Percentiles rank a stretch among this genome's conserved stretches.
Conservation (phyloP, 2,888 invertebrate genomes). For the Lordiphosa andalusiaca region DNA sequence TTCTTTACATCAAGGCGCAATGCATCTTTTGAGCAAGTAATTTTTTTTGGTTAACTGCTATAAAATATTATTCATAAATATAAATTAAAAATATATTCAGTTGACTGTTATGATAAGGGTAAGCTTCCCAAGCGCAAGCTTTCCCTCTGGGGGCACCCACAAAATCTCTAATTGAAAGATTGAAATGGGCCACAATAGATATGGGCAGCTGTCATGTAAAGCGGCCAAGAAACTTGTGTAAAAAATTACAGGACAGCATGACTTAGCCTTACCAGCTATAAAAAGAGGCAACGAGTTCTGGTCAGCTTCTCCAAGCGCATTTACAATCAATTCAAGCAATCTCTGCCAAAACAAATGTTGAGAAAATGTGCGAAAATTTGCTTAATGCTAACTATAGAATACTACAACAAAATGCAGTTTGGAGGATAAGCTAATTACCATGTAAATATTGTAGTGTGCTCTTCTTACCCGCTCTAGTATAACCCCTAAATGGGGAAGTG, state of each 20-base stretch:
- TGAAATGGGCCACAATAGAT: conserved; percentile 17
- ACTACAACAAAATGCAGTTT: conserved; percentile 18
- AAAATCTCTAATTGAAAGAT: conserved; percentile 11
- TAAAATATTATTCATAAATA: too few relatives aligned
- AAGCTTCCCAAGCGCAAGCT: too few relatives aligned
- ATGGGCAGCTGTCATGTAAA: conserved; percentile 11
- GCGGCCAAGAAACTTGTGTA: too few relatives aligned
- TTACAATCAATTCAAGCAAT: conserved; percentile 1
- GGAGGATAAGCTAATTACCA: conserved; percentile 57
- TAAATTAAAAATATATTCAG: too few relatives aligned
- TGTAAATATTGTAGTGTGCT: conserved; percentile 22
- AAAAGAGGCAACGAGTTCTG: conserved; percentile 1
- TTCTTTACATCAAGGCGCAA: too few relatives aligned
- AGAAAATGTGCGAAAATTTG: conserved; percentile 35
- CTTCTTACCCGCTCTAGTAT: conserved; percentile 21
- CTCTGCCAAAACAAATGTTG: conserved; percentile 17
- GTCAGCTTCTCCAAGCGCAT: conserved; percentile 20
- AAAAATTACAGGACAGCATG: too few relatives aligned
- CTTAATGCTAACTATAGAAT: conserved; percentile 37
- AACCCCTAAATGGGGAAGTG: background rate
- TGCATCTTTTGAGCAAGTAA: too few relatives aligned
- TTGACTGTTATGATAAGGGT: too few relatives aligned
- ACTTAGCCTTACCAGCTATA: too few relatives aligned
- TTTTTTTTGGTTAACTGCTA: too few relatives aligned
- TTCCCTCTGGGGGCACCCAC: background rate